Conservation (phyloP, 2,113 vertebrate species). For the Pipa parva region DNA sequence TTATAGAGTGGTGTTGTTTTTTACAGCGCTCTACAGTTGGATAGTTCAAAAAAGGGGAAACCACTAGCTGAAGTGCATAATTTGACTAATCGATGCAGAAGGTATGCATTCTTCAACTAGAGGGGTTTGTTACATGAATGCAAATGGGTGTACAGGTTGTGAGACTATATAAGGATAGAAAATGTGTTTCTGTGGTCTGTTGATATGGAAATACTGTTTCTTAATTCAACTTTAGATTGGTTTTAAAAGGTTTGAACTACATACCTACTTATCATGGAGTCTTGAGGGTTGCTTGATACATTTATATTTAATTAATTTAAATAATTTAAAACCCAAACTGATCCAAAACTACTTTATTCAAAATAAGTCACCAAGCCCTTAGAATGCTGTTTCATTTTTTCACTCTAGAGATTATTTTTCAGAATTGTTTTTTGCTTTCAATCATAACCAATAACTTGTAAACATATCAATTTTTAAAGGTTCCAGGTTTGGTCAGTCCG, state of each 20-base stretch:
- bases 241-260: neutral
- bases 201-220: neutral
- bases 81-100: constrained; percentile 38
- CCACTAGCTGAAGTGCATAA: constrained; percentile 35
- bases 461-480: no score
- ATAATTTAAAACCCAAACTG: no score
- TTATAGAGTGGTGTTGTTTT: constrained; percentile 41
- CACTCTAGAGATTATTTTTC: no score
- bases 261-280: no score
- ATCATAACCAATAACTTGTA: no score
- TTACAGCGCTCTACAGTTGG: constrained; percentile 36
- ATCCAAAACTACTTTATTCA: no score
- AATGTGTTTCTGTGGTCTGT: neutral
- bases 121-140: constrained; percentile 27
- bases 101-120: constrained; percentile 23
- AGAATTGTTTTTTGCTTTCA: no score
- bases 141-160: neutral
- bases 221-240: neutral
- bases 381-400: no score
- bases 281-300: no score
- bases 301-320: no score
- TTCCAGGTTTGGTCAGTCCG: no score
- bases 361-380: no score
- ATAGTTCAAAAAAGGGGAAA: constrained; percentile 35
- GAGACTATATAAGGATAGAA: neutral